Conservation (phyloP, 2,888 invertebrate genomes). For the Drosophila lutescens region DNA sequence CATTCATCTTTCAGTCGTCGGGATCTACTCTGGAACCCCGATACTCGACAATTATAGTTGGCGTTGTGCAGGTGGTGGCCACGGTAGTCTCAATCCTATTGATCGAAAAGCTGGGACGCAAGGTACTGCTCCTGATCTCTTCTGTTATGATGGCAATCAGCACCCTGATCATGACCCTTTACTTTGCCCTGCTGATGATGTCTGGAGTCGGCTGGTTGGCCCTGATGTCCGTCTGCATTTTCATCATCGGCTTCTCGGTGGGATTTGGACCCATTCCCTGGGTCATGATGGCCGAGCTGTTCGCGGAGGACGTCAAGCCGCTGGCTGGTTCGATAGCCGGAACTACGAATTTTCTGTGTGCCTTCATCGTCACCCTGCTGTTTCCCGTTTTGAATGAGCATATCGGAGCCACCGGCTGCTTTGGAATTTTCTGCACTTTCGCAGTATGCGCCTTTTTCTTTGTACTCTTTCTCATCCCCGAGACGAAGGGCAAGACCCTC, state of each 20-base stretch:
- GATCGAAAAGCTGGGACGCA: slow-evolving; percentile 91
- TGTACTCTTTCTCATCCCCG: slow-evolving; percentile 86
- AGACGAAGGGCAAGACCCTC: slow-evolving; percentile 84
- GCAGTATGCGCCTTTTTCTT: slow-evolving; percentile 87
- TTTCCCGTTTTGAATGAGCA: slow-evolving; percentile 86
- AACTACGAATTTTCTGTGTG: slow-evolving; percentile 91
- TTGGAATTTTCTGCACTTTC: slow-evolving; percentile 89
- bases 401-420: slow-evolving; percentile 87
- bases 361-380: slow-evolving; percentile 90
- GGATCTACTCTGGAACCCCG: slow-evolving; percentile 79
- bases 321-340: slow-evolving; percentile 91
- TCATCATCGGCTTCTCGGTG: slow-evolving; percentile 90
- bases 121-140: slow-evolving; percentile 89
- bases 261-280: slow-evolving; percentile 93
- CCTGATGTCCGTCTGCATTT: slow-evolving; percentile 88
- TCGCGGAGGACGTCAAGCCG: slow-evolving; percentile 90
- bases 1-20: slow-evolving; percentile 87
- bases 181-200: slow-evolving; percentile 85
- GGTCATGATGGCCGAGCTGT: slow-evolving; percentile 90
- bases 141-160: slow-evolving; percentile 88
- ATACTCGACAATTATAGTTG: slow-evolving; percentile 90
- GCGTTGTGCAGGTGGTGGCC: slow-evolving; percentile 88
- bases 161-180: slow-evolving; percentile 87
- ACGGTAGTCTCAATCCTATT: slow-evolving; percentile 89
- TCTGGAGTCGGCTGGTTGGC: slow-evolving; percentile 88